Base-by-base conservation (phyloP, 2,888 invertebrate species). In the Gari tellinella region DNA sequence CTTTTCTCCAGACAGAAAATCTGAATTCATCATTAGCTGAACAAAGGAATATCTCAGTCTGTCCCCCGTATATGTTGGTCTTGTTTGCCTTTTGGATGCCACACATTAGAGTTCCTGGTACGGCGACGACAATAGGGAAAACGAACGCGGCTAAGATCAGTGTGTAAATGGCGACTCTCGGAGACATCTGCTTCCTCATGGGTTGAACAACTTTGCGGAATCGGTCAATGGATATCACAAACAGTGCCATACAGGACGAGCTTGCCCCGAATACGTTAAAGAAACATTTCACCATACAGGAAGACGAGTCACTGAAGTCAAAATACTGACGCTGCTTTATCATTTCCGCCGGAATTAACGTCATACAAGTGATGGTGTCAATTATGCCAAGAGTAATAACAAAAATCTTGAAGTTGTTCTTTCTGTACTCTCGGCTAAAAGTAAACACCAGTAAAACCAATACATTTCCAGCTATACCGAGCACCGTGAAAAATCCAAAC, bases 401-500 rank as follows among this genome's bases (percentile, higher is more conserved):
- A 64, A 78, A 78, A 19, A 78, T 52, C 41, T 66, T 78, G 45
- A 78, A 78, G n/a, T 62, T 78, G 26, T 78, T 78, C 31, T 53
- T 37, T 14, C 62, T 57, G 55, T 78, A 78, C 17, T 73, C 70
- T 0, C 63, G 66, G 52, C 78, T 78, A 21, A 66, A 25, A 4
- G 67, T 53, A 56, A 78, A 78, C 46, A 78, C 73, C 19, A 78
- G 17, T 15, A 78, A 17, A 25, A 73, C 70, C 1, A 73, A 7
- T 4, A 78, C 26, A 49, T 78, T 78, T 8, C 78, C 73, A 25
- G 70, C 37, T 40, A 73, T 51, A 23, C 78, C 78, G 12, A 72
- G 43, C 3, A 73, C 26, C 10, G 69, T 61, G 52, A 78, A 78
- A 0, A 70, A 40, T 1, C 73, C 73, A 41, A 78, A 73, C 3